Evolutionary conservation across 2,113 vertebrate species (phyloP), one percentile per base, ranked within the genome.

Genomic region (Oreochromis spilurus): DNA sequence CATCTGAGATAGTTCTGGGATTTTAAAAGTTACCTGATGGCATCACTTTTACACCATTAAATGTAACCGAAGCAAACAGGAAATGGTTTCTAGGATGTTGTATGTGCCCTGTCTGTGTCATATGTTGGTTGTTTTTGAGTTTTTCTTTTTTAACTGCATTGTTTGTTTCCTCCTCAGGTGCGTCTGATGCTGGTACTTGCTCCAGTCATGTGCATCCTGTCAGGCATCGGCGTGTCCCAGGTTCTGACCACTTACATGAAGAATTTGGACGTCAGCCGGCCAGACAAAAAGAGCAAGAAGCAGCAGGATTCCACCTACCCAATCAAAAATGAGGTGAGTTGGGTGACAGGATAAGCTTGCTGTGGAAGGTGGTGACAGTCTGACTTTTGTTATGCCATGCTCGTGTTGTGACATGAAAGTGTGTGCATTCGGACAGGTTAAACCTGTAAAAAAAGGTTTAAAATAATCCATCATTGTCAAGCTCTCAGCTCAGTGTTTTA

Each of bases 191-290:
- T 99, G 92, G 98, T 99, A 31, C 92, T 99, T 94, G 98, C 99
- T 19, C 99, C 99, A 0, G 99, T 99, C 81, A 99, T 99, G 99
- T 99, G 99, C 95, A 99, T 99, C 93, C 97, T 99, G 31, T 99
- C 99, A 0, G 99, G 98, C 84, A 99, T 99, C 0, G 99, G 98
- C 0, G 98, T 99, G 53, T 99, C 99, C 52, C 98, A 99, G 93
- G 99, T 99, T 10, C 88, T 99, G 8, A 98, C 98, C 78, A 99
- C 99, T 16, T 99, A 99, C 89, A 99, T 99, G 98, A 99, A 98
- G 96, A 99, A 99, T 94, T 90, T 99, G 95, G 99, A 99, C 14
- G 98, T 99, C 88, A 99, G 97, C 95, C 97, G 98, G 17, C 97
- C 97, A 0, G 99, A 99, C 93, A 99, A 99, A 95, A 99, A 98